Conservation (phyloP, 2,888 invertebrate genomes). For the Cheilosia variabilis region DNA sequence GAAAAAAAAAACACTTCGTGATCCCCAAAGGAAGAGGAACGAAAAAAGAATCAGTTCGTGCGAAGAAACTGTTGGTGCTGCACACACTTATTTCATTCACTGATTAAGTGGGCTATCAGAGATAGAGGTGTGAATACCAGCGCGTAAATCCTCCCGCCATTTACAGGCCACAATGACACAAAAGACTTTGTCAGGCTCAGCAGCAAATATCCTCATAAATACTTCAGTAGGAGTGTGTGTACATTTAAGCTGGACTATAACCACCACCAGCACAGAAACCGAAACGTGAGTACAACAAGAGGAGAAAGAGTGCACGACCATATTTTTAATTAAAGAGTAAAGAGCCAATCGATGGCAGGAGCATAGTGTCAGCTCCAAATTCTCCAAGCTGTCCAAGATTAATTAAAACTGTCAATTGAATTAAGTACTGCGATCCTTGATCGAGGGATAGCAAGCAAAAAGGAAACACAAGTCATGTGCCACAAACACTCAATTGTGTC, state of each 20-base stretch:
- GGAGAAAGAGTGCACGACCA: background rate
- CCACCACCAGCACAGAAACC: no score
- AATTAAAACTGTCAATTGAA: slow-evolving; percentile 69
- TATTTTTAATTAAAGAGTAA: slow-evolving; percentile 58
- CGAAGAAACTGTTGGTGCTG: slow-evolving; percentile 40
- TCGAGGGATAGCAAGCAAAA: background rate
- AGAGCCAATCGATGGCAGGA: slow-evolving; percentile 41
- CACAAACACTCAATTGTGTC: slow-evolving; percentile 44
- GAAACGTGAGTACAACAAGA: no score
- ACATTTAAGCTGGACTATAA: no score
- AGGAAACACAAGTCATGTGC: slow-evolving; percentile 33
- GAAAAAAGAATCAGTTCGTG: slow-evolving; percentile 33
- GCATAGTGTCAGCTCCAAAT: slow-evolving; percentile 63
- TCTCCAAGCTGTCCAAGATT: slow-evolving; percentile 57
- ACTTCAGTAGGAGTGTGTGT: no score
- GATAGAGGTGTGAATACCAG: slow-evolving; percentile 56
- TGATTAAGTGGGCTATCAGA: slow-evolving; percentile 68
- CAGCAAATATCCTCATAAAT: no score
- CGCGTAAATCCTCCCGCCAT: slow-evolving; percentile 30
- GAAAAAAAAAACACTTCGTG: slow-evolving; percentile 32
- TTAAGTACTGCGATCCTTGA: slow-evolving; percentile 27
- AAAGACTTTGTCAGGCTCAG: background rate
- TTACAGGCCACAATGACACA: background rate
- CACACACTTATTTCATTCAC: slow-evolving; percentile 55
- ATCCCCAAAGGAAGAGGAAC: slow-evolving; percentile 24